Percentiles rank a stretch among this genome's conserved stretches.
phyloP scores from a whole-genome alignment of 2,888 invertebrate species.

The Malacosoma neustria region DNA sequence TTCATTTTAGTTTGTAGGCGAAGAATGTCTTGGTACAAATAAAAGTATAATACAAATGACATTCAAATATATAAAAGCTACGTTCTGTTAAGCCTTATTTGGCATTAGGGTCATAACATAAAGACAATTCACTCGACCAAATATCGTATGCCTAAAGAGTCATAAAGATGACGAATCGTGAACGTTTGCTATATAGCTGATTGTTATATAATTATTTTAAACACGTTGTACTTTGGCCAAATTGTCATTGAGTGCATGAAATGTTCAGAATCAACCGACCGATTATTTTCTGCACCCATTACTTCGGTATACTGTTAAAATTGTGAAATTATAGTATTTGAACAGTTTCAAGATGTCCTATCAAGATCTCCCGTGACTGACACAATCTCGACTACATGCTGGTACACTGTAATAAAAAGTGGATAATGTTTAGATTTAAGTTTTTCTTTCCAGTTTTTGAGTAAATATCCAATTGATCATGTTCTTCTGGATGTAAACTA shows the following conservation, averaged over 20 bases:
- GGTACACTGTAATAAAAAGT: too few species aligned
- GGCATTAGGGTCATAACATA: not conserved
- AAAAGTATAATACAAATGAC: too few species aligned
- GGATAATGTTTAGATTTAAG: too few species aligned
- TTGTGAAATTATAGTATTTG: constrained; percentile 18
- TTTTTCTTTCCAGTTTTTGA: too few species aligned
- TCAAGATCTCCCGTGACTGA: too few species aligned
- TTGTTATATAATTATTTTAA: not conserved
- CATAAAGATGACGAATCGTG: not conserved
- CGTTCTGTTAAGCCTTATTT: not conserved
- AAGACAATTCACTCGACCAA: not conserved
- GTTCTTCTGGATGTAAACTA: too few species aligned
- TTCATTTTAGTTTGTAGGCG: too few species aligned
- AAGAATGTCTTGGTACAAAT: too few species aligned
- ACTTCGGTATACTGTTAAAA: constrained; percentile 14
- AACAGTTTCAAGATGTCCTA: constrained; percentile 8
- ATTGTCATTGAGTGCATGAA: constrained; percentile 5
- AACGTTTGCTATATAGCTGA: not conserved
- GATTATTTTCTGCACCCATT: constrained; percentile 32
- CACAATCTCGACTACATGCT: too few species aligned
- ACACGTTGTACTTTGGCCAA: constrained; percentile 5
- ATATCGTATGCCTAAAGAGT: not conserved
- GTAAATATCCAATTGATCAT: too few species aligned
- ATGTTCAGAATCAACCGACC: constrained; percentile 17
- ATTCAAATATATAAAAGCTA: too few species aligned